phyloP scores from a whole-genome alignment of 2,113 vertebrate genomes.

The Pipra filicauda region DNA sequence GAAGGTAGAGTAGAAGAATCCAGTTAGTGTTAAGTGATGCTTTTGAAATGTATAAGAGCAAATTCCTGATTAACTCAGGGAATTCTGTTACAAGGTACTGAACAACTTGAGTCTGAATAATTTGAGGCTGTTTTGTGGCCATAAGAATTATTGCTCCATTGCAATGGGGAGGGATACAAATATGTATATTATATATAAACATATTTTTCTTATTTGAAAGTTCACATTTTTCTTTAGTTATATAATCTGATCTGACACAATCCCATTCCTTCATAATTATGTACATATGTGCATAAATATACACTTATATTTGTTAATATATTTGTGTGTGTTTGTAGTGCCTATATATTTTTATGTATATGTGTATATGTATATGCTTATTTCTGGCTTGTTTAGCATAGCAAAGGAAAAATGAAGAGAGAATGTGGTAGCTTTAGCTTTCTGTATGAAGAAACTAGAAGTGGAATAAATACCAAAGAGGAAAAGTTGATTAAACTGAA shows the following conservation, averaged over 20 bases:
- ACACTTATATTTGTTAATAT: neutral
- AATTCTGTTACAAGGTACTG: neutral
- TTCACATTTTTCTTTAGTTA: neutral
- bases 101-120: neutral
- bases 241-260: neutral
- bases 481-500: neutral
- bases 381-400: neutral
- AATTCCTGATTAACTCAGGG: neutral
- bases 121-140: neutral
- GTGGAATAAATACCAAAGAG: neutral
- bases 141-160: neutral
- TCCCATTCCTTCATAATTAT: neutral
- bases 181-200: neutral
- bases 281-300: neutral
- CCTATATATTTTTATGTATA: neutral
- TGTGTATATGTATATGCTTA: neutral
- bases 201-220: neutral
- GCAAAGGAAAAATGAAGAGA: neutral
- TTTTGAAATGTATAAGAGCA: neutral
- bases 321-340: neutral
- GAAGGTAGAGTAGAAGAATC: neutral
- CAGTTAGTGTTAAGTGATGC: neutral
- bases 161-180: neutral
- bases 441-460: neutral
- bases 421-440: neutral